phyloP scores from a whole-genome alignment of 2,113 vertebrate genomes.

The Ardeotis arabs region DNA sequence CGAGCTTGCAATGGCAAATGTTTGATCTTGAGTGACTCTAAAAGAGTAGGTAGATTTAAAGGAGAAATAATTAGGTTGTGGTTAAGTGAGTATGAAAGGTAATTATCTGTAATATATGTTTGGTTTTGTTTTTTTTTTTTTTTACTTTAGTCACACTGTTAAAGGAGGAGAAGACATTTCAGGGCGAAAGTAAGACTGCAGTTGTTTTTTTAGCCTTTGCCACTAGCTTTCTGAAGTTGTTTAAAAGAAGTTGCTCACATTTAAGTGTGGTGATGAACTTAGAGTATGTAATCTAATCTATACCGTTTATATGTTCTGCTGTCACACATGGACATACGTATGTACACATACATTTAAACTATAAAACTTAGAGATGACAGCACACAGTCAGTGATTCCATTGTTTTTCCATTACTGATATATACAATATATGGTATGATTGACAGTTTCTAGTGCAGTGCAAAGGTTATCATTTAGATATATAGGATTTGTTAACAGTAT shows the following conservation, averaged over 20 bases:
- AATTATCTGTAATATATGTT: background rate
- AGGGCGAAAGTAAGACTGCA: background rate
- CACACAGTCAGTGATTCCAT: background rate
- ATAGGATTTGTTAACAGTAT: background rate
- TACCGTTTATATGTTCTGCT: background rate
- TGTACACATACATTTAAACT: background rate
- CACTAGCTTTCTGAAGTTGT: background rate
- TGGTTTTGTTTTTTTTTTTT: background rate
- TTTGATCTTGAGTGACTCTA: background rate
- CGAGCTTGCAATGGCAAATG: background rate
- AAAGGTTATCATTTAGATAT: background rate
- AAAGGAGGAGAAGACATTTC: background rate
- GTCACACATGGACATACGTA: accelerated
- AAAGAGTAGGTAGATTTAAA: background rate
- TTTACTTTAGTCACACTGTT: background rate
- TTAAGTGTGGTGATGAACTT: background rate
- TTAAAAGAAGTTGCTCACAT: background rate
- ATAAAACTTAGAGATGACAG: background rate
- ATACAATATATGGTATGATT: background rate
- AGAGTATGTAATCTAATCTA: background rate
- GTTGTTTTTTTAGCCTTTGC: background rate
- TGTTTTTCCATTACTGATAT: background rate
- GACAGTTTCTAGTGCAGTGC: background rate
- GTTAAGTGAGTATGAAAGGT: background rate
- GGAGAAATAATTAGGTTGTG: background rate